Conservation (phyloP, 2,113 vertebrate genomes). For the Tyrannus savana region DNA sequence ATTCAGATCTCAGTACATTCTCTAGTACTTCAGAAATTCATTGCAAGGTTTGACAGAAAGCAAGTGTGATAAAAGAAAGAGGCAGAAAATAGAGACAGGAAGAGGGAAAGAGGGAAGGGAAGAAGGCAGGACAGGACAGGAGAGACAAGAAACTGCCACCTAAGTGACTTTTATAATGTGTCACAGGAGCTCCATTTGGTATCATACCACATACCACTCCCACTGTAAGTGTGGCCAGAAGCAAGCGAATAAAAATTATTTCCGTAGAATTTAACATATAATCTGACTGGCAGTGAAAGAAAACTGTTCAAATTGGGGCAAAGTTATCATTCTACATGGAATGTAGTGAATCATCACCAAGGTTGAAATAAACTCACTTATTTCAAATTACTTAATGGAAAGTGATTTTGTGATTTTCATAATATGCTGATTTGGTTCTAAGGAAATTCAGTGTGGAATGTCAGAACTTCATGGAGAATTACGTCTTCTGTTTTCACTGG, state of each 20-base stretch:
- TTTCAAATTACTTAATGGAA: neutral
- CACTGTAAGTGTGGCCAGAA: neutral
- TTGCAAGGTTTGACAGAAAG: neutral
- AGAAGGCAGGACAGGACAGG: neutral
- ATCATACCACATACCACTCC: neutral
- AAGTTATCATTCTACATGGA: neutral
- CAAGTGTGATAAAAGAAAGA: neutral
- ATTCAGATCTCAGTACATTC: neutral
- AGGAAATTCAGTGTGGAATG: neutral
- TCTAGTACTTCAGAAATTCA: neutral
- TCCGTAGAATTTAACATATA: neutral
- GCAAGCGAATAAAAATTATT: neutral
- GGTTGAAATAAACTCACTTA: neutral
- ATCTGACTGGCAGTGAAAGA: neutral
- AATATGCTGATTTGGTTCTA: neutral
- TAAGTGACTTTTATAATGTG: neutral
- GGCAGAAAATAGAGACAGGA: neutral
- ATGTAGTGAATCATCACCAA: neutral
- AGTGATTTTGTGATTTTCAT: neutral
- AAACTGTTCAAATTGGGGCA: neutral
- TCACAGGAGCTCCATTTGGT: neutral
- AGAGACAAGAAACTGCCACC: neutral
- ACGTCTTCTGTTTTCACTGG: neutral
- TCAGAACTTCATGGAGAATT: neutral
- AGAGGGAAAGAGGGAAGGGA: neutral